phyloP scores from a whole-genome alignment of 2,113 vertebrate genomes.

The Eolophus roseicapilla region DNA sequence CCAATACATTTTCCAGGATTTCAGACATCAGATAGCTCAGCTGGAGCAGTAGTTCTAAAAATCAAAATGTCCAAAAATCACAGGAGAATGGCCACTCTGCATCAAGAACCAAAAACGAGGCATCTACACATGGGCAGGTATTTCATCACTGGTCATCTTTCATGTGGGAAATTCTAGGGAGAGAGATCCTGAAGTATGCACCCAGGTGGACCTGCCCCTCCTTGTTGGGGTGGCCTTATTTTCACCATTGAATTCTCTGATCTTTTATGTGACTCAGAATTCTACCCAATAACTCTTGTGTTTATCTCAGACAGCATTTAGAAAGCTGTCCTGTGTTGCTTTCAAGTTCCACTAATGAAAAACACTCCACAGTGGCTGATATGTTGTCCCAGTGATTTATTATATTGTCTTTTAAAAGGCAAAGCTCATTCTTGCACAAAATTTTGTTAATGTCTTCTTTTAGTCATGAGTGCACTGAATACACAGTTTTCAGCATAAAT shows the following conservation, averaged over 20 bases:
- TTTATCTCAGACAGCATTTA: not conserved
- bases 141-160: not conserved
- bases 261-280: not conserved
- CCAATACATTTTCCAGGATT: not conserved
- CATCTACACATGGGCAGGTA: not conserved
- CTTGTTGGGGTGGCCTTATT: not conserved
- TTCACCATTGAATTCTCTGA: not conserved
- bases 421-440: not conserved
- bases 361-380: not conserved
- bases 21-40: not conserved
- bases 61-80: not conserved
- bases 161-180: not conserved
- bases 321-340: not conserved
- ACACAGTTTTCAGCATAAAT: not conserved
- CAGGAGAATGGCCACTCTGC: not conserved
- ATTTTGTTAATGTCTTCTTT: not conserved
- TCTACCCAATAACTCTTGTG: not conserved
- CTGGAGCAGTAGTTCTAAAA: not conserved
- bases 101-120: not conserved
- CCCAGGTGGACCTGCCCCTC: not conserved
- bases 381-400: not conserved
- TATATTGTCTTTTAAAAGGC: not conserved
- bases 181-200: not conserved
- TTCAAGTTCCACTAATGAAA: not conserved
- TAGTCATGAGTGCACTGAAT: not conserved